Conservation (phyloP, 1,140 invertebrate genomes). For the Macrotrachela quadricornifera region DNA sequence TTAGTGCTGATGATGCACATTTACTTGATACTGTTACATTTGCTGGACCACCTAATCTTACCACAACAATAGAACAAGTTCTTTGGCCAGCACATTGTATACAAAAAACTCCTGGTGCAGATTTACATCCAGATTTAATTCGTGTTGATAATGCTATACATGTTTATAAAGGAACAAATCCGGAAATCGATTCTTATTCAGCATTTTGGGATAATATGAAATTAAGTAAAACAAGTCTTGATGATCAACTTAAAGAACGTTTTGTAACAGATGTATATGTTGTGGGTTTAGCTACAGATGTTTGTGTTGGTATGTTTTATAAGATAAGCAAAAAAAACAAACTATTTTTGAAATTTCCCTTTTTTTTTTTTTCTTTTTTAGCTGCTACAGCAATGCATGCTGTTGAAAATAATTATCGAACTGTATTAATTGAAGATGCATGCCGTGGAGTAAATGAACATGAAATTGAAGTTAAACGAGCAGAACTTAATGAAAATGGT, state of each 20-base stretch:
- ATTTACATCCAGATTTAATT: conserved; percentile 61
- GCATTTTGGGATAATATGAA: conserved; percentile 94
- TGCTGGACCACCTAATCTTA: conserved; percentile 13
- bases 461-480: no score
- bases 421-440: conserved; percentile 69
- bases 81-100: conserved; percentile 86
- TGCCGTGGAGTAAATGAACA: conserved; percentile 51
- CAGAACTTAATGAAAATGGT: no score
- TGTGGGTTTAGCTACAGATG: conserved; percentile 81
- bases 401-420: conserved; percentile 62
- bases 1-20: no score
- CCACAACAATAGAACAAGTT: conserved; percentile 12
- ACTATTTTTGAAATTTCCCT: no score
- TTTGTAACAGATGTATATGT: conserved; percentile 75
- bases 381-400: conserved; percentile 58
- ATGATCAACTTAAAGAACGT: conserved; percentile 49
- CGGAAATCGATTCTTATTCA: conserved; percentile 84
- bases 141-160: conserved; percentile 39
- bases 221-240: conserved; percentile 60
- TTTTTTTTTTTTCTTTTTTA: no score
- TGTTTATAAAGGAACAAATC: conserved; percentile 76
- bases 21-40: conserved; percentile 61
- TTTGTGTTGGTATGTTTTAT: conserved; percentile 64
- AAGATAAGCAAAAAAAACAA: no score
- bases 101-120: conserved; percentile 74